These are phyloP conservation scores for Axea sp. DNA, from an alignment of 2,888 invertebrate genomes.

Conservation along the genomic window DNA sequence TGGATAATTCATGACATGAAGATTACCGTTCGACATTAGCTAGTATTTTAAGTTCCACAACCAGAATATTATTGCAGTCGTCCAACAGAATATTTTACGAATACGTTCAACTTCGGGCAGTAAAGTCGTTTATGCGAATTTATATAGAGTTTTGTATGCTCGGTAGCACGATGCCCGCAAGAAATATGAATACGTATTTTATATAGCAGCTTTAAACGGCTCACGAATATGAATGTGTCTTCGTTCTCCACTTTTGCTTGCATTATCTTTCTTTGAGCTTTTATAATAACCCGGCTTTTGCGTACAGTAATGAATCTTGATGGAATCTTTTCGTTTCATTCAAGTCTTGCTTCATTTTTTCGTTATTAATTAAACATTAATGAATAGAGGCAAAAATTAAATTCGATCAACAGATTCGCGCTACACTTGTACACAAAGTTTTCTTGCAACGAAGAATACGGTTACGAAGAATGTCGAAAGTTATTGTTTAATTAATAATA, in stretches of 20 bases:
- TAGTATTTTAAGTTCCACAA: conserved; percentile 64
- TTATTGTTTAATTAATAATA: conserved; percentile 41
- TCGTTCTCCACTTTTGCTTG: conserved; percentile 39
- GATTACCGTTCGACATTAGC: conserved; percentile 47
- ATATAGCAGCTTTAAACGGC: conserved; percentile 66
- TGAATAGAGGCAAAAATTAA: conserved; percentile 42
- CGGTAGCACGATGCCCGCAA: conserved; percentile 55
- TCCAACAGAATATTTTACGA: conserved; percentile 53
- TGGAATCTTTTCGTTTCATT: conserved; percentile 45
- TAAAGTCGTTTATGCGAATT: conserved; percentile 72
- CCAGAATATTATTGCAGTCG: conserved; percentile 64
- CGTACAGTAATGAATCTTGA: conserved; percentile 52
- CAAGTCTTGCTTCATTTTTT: conserved; percentile 34
- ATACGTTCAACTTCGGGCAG: conserved; percentile 66
- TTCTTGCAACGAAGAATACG: conserved; percentile 29
- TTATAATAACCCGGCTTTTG: conserved; percentile 45
- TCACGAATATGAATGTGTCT: conserved; percentile 63
- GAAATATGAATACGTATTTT: conserved; percentile 71
- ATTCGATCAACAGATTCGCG: conserved; percentile 34
- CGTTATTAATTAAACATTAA: conserved; percentile 59
- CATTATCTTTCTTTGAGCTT: conserved; percentile 52
- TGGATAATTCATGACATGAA: conserved; percentile 38
- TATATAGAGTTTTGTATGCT: conserved; percentile 68
- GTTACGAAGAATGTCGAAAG: conserved; percentile 36
- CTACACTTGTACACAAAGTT: conserved; percentile 36